Base-by-base conservation (phyloP, 2,797 vertebrate species). In the Fringilla coelebs region DNA sequence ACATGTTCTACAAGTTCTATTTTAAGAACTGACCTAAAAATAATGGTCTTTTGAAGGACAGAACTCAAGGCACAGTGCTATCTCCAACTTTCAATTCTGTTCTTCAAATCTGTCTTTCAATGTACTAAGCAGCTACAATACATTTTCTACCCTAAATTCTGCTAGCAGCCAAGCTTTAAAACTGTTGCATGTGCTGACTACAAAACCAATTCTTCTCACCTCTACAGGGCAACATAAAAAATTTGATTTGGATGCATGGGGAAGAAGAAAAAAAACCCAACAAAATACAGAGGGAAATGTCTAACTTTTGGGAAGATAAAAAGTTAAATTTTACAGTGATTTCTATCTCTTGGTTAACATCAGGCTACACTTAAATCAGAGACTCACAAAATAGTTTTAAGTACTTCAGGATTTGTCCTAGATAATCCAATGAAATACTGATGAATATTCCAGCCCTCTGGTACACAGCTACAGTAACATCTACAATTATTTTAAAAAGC, bases 251-350 rank as follows among this genome's bases (percentile, higher is more conserved):
- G 29, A 74, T 62, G 22, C 16, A 31, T 7, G 1, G 6, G 8
- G 10, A 78, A 2, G 9, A 49, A 24, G 6, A 1, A 17, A 46
- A 63, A 34, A 25, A 58, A 5, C 2, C 1, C 13, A 63, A 6
- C 19, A 79, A 72, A 81, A 76, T 4, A 34, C 40, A 60, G 17
- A 60, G 3, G 11, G 18, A 84, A 80, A 43, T 3, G 2, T 10
- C 51, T 29, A 63, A 63, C 17, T 81, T 81, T 6, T 36, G 51
- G 31, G 17, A 63, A 67, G 32, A 83, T 25, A 2, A 16, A 34
- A 88, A 34, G 11, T 26, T 61, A 55, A n/a, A 45, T 66, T 66
- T 87, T 76, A 60, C 24, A 75, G 26, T 67, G 20, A 73, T 74
- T 82, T 85, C 26, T 68, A 57, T 7, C 9, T 51, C 31, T 31